Base-by-base conservation (phyloP, 2,113 vertebrate genomes). In the Pseudopipra pipra region DNA sequence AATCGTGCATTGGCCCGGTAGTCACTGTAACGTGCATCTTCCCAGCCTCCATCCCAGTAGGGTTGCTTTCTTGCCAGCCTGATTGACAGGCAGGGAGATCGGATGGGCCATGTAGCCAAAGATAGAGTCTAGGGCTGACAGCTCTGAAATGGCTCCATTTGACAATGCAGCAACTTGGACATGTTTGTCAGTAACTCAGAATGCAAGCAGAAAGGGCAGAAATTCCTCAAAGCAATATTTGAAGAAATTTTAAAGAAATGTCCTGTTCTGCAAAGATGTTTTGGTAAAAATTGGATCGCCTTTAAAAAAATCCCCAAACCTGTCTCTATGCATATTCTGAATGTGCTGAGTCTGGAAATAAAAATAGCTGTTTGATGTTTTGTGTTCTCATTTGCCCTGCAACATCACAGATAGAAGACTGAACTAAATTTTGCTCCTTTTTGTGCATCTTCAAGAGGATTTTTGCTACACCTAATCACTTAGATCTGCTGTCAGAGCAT, bases 331-430 rank as follows among this genome's bases (percentile, higher is more conserved):
- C 31, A 94, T 92, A 95, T 77, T 92, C 56, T 72, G 49, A 90
- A 88, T 82, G 47, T 76, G 73, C 83, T 93, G 90, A 95, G 30
- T 90, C 49, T 92, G 54, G 37, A 93, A 93, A 92, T 61, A 93
- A 96, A 97, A 96, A 96, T 93, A 96, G 80, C 73, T 87, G 7
- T 49, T 90, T 68, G 79, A 77, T 90, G 68, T 49, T 88, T 75
- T 81, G 65, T 84, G 83, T 81, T 94, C 88, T 61, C 61, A 75
- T 90, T 89, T 92, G 76, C 82, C 72, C 85, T 93, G 83, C 59
- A 96, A 93, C 75, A 86, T 81, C 56, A 49, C 47, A 94, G 47
- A 3, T 52, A 95, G 62, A 76, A 83, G 72, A 61, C 28, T 87
- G 83, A 93, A 87, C 70, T 81, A 90, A 79, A 87, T 89, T 87